Evolutionary conservation across 2,888 invertebrate genomes (phyloP).

Genomic region (Sicus ferrugineus): DNA sequence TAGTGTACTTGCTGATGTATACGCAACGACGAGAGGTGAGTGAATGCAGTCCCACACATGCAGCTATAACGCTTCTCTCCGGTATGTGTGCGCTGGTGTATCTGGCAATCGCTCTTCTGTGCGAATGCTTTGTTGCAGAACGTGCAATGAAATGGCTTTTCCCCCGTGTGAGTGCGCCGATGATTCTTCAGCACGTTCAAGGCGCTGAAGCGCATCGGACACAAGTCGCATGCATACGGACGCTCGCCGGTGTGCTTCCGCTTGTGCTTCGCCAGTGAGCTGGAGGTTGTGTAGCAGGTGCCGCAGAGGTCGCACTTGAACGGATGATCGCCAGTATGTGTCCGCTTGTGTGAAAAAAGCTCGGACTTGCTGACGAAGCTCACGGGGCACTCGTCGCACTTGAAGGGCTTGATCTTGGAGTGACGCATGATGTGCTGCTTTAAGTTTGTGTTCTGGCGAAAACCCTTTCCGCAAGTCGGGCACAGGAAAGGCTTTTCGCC

Average conservation of each 20-base stretch:
- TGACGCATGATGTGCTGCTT: conserved; percentile 70
- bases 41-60: conserved; percentile 66
- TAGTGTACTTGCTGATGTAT: conserved; percentile 66
- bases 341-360: conserved; percentile 68
- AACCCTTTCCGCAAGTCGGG: conserved; percentile 69
- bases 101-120: conserved; percentile 69
- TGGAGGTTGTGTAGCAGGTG: conserved; percentile 69
- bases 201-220: conserved; percentile 68
- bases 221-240: conserved; percentile 70
- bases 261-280: conserved; percentile 69
- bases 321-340: conserved; percentile 71
- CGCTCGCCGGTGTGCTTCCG: conserved; percentile 70
- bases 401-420: conserved; percentile 65
- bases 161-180: conserved; percentile 70
- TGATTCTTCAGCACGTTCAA: conserved; percentile 70
- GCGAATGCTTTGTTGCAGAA: conserved; percentile 69
- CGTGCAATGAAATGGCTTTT: conserved; percentile 67
- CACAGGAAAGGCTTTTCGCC: conserved; percentile 70
- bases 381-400: conserved; percentile 64
- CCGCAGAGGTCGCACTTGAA: conserved; percentile 69
- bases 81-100: conserved; percentile 69
- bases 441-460: conserved; percentile 70
- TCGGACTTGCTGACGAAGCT: conserved; percentile 66
- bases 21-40: conserved; percentile 67
- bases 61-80: conserved; percentile 59